Percentiles rank a stretch among this genome's conserved stretches.
These are phyloP conservation scores for Heliopora coerulea DNA, from an alignment of 92 coral and sea anemone species.

Conservation along the genomic window DNA sequence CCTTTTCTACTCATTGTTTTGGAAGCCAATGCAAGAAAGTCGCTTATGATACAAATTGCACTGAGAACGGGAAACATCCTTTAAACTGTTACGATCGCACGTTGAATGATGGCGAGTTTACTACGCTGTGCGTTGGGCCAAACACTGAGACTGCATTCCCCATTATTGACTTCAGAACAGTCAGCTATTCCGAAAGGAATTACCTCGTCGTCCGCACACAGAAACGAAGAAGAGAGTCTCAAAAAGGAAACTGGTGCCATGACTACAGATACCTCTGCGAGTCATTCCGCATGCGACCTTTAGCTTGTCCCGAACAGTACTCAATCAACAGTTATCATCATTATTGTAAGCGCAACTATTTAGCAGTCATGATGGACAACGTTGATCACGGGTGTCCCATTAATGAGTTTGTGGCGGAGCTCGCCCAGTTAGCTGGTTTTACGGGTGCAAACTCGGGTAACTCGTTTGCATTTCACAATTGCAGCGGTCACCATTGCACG, in stretches of 20 bases:
- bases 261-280: constrained; percentile 56
- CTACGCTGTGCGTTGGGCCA: constrained; percentile 48
- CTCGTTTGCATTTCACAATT: constrained; percentile 58
- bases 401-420: constrained; percentile 49
- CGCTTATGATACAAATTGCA: background rate
- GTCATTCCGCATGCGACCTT: constrained; percentile 56
- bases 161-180: constrained; percentile 37
- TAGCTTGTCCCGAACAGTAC: constrained; percentile 44
- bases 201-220: constrained; percentile 12
- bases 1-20: background rate
- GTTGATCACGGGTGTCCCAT: constrained; percentile 51
- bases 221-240: background rate
- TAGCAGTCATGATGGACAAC: constrained; percentile 45
- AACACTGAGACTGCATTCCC: constrained; percentile 35
- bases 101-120: constrained; percentile 23
- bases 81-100: constrained; percentile 28
- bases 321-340: background rate
- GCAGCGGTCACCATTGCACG: constrained; percentile 38
- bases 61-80: background rate
- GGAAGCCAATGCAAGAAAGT: constrained; percentile 11
- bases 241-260: constrained; percentile 35
- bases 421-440: constrained; percentile 57
- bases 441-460: constrained; percentile 37
- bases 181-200: background rate
- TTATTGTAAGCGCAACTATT: constrained; percentile 22